A percentile compares a stretch with the other conserved stretches of the same genome.
Evolutionary conservation across 2,113 vertebrate genomes (phyloP).

Genomic region (Plecturocebus donacophilus): DNA sequence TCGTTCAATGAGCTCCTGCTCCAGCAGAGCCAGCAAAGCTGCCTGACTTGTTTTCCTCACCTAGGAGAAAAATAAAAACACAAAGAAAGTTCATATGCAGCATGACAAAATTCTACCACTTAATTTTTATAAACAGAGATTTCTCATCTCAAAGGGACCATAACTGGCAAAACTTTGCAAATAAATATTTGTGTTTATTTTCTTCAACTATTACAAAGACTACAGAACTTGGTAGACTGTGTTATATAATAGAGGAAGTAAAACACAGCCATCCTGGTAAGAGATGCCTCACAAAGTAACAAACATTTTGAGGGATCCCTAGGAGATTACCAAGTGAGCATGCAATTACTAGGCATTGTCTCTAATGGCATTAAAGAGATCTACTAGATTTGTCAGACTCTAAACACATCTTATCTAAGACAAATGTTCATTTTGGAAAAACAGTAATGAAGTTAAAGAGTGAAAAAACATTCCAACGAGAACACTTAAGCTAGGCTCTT

Average conservation of each 20-base stretch:
- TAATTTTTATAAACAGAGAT: not conserved
- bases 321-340: not conserved
- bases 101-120: not conserved
- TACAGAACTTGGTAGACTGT: not conserved
- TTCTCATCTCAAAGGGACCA: not conserved
- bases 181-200: not conserved
- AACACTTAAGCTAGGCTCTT: not conserved
- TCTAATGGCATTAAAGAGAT: too few relatives aligned
- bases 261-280: not conserved
- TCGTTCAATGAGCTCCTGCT: slow-evolving; percentile 92
- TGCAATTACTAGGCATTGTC: accelerated
- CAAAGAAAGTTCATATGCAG: not conserved
- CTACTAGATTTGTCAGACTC: not conserved
- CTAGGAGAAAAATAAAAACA: slow-evolving; percentile 74
- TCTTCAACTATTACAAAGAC: not conserved
- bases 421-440: not conserved
- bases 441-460: not conserved
- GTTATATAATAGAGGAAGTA: not conserved
- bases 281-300: not conserved
- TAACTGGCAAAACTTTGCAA: not conserved
- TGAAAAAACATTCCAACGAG: not conserved
- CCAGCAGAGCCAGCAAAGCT: slow-evolving; percentile 90
- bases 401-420: not conserved
- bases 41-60: slow-evolving; percentile 94
- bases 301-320: not conserved